Conservation (phyloP, 2,113 vertebrate genomes). For the Cyphomyrus discorhynchus region DNA sequence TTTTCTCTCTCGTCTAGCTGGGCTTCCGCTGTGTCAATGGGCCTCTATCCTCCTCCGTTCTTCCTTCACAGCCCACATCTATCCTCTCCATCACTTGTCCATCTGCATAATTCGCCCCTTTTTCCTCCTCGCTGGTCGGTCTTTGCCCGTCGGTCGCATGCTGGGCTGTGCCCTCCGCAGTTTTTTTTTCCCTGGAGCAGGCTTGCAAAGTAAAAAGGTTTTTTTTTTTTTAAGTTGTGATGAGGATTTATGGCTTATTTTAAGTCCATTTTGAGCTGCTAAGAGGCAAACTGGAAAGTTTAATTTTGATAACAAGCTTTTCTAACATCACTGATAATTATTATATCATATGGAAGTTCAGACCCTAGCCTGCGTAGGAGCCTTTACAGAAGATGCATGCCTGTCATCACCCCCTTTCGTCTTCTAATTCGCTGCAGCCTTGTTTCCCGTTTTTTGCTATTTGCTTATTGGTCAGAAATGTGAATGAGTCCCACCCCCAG, state of each 20-base stretch:
- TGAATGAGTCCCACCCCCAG: not conserved
- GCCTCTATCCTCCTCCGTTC: not conserved
- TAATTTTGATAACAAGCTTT: not conserved
- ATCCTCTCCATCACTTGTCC: not conserved
- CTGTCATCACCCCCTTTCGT: not conserved
- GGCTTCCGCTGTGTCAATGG: not conserved
- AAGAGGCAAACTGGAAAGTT: not conserved
- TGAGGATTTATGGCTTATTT: not conserved
- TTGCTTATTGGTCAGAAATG: not conserved
- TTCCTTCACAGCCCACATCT: not conserved
- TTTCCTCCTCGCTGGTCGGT: not conserved
- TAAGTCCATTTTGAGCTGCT: not conserved
- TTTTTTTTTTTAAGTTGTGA: not conserved
- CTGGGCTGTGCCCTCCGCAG: not conserved
- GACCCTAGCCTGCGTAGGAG: not conserved
- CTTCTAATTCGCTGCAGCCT: not conserved
- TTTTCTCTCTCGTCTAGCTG: not conserved
- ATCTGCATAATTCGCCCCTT: slow-evolving; percentile 15
- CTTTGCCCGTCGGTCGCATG: slow-evolving; percentile 9
- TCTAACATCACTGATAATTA: not conserved
- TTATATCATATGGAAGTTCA: not conserved
- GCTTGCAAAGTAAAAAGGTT: not conserved
- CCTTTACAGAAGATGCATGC: not conserved
- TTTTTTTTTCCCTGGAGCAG: not conserved
- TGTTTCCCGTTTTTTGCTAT: not conserved